phyloP scores from a whole-genome alignment of 2,113 vertebrate species.

The Trematocara nigrifrons region DNA sequence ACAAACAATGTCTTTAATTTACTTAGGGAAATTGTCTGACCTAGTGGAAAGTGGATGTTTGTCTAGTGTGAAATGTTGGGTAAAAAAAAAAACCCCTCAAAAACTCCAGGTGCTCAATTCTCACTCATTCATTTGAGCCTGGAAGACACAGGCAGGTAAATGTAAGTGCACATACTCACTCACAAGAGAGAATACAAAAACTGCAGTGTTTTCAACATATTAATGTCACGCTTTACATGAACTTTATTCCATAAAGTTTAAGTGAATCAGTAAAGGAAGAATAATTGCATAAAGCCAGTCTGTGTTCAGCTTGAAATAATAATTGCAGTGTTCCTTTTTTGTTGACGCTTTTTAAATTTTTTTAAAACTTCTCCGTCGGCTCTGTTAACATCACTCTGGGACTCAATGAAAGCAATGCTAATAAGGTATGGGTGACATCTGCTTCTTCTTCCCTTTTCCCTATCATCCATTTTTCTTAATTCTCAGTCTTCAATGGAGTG shows the following conservation, averaged over 20 bases:
- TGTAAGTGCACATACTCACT: not conserved
- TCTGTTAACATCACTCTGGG: not conserved
- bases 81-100: not conserved
- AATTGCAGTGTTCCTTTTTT: not conserved
- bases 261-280: not conserved
- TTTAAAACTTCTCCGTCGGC: not conserved
- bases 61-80: not conserved
- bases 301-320: not conserved
- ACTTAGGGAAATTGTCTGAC: conserved; percentile 1
- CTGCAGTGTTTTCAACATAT: not conserved
- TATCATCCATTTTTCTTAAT: conserved; percentile 1
- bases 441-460: not conserved
- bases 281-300: not conserved
- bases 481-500: not conserved
- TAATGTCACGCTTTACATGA: not conserved
- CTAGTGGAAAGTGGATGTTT: conserved; percentile 29
- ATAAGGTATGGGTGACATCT: conserved; percentile 25
- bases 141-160: not conserved
- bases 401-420: conserved; percentile 10
- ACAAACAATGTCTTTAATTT: conserved; percentile 34
- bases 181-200: not conserved
- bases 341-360: not conserved
- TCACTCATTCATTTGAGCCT: not conserved
- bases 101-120: conserved; percentile 25
- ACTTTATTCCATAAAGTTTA: not conserved